Base-by-base conservation (phyloP, 2,888 invertebrate genomes). In the Trachelus stipa region DNA sequence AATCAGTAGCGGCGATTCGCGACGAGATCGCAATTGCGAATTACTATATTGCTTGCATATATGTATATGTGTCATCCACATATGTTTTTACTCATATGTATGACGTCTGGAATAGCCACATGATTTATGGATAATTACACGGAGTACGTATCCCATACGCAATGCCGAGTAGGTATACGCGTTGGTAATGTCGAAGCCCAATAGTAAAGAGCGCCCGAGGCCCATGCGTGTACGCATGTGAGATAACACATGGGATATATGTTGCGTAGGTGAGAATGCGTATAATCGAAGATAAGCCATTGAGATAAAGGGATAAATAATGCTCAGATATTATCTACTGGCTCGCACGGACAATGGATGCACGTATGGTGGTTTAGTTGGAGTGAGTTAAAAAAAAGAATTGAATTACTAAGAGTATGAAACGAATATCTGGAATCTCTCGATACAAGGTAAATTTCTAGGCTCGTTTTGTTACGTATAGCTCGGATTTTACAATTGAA, bases 401-500 rank as follows among this genome's bases (percentile, higher is more conserved):
- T 56, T 9, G 1, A 56, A 56, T 56, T 6, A 56, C 23, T 56
- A 1, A 15, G 23, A 9, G 56, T 9, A 9, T 0, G 6, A 9
- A 15, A 6, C 23, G 9, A 35, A 35, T 35, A 3, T 35, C 35
- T 35, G 0, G 35, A 40, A 40, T 40, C 6, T 23, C 40, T 40
- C 1, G 40, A 1, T 23, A 40, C 40, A 40, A 40, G 40, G 15
- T 23, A 40, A 34, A 68, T 34, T 73, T 69, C 56, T 69, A 31
- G 12, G 4, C 6, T 9, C 3, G 31, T 3, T 11, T 1, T 71
- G 11, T 33, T 31, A 71, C 33, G 69, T 6, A n/a, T 11, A 31
- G n/a, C 69, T 68, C 75, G 77, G 77, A 73, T 81, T 79, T 82
- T 35, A 79, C 81, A 83, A 82, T 83, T 82, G 83, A 74, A 75